Percentiles rank a stretch among this genome's conserved stretches.
These are phyloP conservation scores for Tinamus major DNA, from an alignment of 2,797 vertebrate genomes.

Conservation along the genomic window DNA sequence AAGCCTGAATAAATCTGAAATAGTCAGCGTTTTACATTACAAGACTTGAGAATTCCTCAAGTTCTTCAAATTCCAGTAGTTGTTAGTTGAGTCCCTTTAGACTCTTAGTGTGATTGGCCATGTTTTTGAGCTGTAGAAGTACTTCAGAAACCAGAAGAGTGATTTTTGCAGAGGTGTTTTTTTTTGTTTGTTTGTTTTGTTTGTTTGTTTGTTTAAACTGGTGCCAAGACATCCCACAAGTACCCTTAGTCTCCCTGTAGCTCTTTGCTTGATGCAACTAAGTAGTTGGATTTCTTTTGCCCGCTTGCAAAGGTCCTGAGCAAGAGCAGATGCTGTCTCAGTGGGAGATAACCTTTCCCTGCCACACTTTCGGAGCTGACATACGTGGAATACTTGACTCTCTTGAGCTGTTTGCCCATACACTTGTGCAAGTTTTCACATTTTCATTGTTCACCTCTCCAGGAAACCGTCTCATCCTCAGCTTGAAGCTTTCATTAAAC, in stretches of 20 bases:
- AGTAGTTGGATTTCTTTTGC: neutral
- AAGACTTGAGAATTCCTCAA: neutral
- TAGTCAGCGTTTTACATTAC: neutral
- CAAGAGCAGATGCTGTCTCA: constrained; percentile 23
- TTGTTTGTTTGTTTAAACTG: too few relatives aligned
- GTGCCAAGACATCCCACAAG: neutral
- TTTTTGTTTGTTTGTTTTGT: too few relatives aligned
- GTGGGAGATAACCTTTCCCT: neutral
- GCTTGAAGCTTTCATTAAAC: constrained; percentile 88
- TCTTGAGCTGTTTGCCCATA: neutral
- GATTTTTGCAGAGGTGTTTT: neutral
- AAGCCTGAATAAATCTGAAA: neutral
- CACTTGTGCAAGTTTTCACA: neutral
- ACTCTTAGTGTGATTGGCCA: neutral
- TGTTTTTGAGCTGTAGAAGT: neutral
- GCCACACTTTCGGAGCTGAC: constrained; percentile 21
- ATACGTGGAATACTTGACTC: constrained; percentile 18
- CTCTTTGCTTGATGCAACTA: neutral
- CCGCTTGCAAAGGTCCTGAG: neutral
- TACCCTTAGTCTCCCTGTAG: neutral
- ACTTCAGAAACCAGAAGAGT: neutral
- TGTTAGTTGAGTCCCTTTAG: neutral
- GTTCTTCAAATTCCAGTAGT: neutral
- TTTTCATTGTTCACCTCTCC: constrained; percentile 46
- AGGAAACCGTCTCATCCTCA: constrained; percentile 92